phyloP scores from a whole-genome alignment of 1,140 invertebrate species.

The Lethrus apterus region DNA sequence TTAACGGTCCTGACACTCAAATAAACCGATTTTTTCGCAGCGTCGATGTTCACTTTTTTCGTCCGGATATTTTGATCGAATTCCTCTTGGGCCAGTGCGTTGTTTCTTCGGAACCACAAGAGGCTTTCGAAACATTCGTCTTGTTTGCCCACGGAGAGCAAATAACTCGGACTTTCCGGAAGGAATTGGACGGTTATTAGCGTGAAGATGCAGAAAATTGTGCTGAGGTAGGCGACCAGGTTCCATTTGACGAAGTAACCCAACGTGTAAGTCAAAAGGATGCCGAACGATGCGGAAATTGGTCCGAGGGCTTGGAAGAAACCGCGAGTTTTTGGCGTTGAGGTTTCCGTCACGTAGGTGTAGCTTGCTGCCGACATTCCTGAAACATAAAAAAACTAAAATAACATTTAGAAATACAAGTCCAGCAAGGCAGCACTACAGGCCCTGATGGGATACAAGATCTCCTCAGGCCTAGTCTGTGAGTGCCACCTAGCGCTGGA shows the following conservation, averaged over 20 bases:
- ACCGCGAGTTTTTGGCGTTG: slow-evolving; percentile 47
- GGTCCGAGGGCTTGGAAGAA: slow-evolving; percentile 54
- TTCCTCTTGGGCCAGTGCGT: slow-evolving; percentile 49
- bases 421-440: no score
- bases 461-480: no score
- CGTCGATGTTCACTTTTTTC: slow-evolving; percentile 26
- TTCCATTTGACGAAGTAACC: slow-evolving; percentile 57
- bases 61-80: slow-evolving; percentile 46
- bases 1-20: slow-evolving; percentile 46
- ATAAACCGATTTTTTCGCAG: slow-evolving; percentile 39
- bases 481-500: no score
- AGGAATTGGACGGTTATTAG: slow-evolving; percentile 55
- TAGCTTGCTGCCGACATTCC: slow-evolving; percentile 54
- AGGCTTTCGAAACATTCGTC: slow-evolving; percentile 49
- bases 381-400: slow-evolving; percentile 33
- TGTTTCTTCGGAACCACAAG: slow-evolving; percentile 51
- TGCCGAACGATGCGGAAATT: slow-evolving; percentile 56
- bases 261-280: slow-evolving; percentile 56
- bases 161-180: slow-evolving; percentile 64
- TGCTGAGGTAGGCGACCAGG: slow-evolving; percentile 52
- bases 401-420: not conserved
- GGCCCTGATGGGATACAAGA: no score
- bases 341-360: slow-evolving; percentile 56
- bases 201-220: slow-evolving; percentile 50
- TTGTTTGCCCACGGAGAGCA: slow-evolving; percentile 48